Evolutionary conservation across 2,888 invertebrate genomes (phyloP), one percentile per base, ranked within the genome.

Genomic region (Zhuqinia jingwanae): DNA sequence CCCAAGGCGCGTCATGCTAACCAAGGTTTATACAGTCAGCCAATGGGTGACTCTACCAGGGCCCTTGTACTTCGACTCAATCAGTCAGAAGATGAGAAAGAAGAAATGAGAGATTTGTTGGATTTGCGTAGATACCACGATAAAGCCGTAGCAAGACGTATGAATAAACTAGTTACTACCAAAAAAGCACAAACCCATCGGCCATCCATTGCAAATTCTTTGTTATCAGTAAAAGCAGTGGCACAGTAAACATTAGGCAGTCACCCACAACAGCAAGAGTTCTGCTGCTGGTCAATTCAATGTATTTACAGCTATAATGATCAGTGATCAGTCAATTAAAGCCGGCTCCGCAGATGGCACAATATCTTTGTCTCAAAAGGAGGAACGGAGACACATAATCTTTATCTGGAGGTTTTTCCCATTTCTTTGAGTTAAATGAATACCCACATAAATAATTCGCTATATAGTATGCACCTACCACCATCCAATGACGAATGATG

Each of bases 31-130:
- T 99, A 99, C 92, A 98, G 98, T 45, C 97, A 99, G 92, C 97
- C 98, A 0, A 98, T 97, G 97, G 97, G 96, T 0, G 97, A 96
- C 92, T 96, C 96, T 0, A 94, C 96, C 90, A 93, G 97, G 86
- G 98, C 98, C 0, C 93, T 98, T 56, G 97, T 98, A 0, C 93
- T 98, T 70, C 94, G 98, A 73, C 95, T 98, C 88, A 96, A 98
- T 92, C 97, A 98, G 94, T 95, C 96, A 92, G 97, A 97, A 91
- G 97, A 97, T 92, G 97, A 97, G 90, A 97, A 97, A 92, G 97
- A 97, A 92, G 97, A 97, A 93, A 97, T 97, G 96, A 97, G 97
- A 92, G 97, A 97, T 93, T 96, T 97, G 88, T 93, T 97, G 86
- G 97, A 97, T 93, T 97, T 97, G 95, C 97, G 97, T 92, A 94